Evolutionary conservation across 2,888 invertebrate genomes (phyloP).

Genomic region (Neocrepidodera transversa): DNA sequence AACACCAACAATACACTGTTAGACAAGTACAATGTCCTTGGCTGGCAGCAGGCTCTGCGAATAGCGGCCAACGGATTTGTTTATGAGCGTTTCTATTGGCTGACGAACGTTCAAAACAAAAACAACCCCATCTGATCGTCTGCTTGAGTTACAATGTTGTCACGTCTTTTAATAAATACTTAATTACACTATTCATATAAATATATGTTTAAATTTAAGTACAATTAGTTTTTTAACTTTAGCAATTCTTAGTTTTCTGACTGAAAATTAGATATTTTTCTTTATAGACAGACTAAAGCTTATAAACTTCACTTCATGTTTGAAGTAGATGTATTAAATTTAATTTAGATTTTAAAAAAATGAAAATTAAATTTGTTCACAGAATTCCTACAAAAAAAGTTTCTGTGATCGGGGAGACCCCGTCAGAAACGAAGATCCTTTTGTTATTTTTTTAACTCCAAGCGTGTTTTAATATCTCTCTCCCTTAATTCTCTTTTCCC

Average conservation of each 20-base stretch:
- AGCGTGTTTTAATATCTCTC: no score
- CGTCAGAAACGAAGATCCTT: no score
- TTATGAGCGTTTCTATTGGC: conserved; percentile 52
- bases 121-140: conserved; percentile 49
- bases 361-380: no score
- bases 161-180: conserved; percentile 1
- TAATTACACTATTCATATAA: neutral
- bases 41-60: conserved; percentile 44
- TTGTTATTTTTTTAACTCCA: no score
- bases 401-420: no score
- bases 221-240: neutral
- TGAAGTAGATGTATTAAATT: no score
- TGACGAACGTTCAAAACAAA: conserved; percentile 52
- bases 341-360: no score
- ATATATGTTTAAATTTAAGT: neutral
- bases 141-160: conserved; percentile 27
- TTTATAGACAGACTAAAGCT: neutral
- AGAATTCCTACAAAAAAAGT: no score
- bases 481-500: no score
- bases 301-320: neutral
- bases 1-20: conserved; percentile 43
- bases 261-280: neutral
- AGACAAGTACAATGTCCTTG: conserved; percentile 53
- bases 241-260: neutral
- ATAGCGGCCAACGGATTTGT: conserved; percentile 52